Evolutionary conservation across 2,888 invertebrate genomes (phyloP), one percentile per base, ranked within the genome.

Genomic region (Tipula unca): DNA sequence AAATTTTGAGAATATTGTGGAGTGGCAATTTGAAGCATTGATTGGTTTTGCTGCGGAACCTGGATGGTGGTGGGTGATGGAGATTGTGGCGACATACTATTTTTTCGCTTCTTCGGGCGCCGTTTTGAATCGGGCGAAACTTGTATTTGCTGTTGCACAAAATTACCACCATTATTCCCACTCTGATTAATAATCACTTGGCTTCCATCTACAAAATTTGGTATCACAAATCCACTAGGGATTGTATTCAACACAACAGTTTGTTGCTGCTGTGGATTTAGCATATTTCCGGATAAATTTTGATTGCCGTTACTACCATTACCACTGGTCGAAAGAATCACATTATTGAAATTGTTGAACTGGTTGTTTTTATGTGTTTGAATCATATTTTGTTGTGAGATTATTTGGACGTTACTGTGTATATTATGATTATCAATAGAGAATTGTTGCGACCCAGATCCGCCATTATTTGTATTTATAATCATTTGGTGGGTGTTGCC

Each of bases 171-270:
- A n/a, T n/a, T 83, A 83, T 83, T 83, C 3, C 35, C 87, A 88
- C 94, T 94, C 86, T 92, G 91, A 86, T 93, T 92, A n/a, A 89
- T 89, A 32, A 94, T 93, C 5, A 93, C 92, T 90, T 93, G 93
- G 0, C 95, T 94, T 87, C 96, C 96, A 88, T 96, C 94, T 93
- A 96, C 93, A 85, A 88, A 87, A 69, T 87, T 88, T 0, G 95
- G 95, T 82, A 96, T 92, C 5, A 96, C 94, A 87, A 96, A 95
- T 0, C 96, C 96, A 20, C 95, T 92, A 85, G 94, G 95, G 87
- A 96, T 91, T 0, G 96, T 94, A 89, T 97, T 97, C 0, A 97
- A 94, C 4, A 97, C 93, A 0, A 96, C 95, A 0, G 96, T 94
- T 35, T 95, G 95, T 88, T 94, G 95, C 35, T 95, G 95, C 36